These are phyloP conservation scores for Lagria hirta DNA, from an alignment of 2,888 invertebrate genomes.

Conservation along the genomic window DNA sequence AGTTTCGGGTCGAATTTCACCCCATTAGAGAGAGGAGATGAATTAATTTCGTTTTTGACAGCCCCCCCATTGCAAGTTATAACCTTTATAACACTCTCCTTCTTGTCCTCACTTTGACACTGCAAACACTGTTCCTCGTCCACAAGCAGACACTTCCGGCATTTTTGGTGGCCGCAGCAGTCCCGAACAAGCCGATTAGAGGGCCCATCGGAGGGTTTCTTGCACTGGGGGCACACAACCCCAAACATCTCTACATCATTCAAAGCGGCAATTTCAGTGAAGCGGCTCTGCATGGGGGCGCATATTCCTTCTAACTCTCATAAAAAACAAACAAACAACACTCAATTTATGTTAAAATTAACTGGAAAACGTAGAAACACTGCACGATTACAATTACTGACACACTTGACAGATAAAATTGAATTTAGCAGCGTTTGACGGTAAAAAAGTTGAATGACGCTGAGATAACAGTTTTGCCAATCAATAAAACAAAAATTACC, in stretches of 20 bases:
- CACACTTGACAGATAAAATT: too few relatives aligned
- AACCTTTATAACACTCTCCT: constrained; percentile 34
- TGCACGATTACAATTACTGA: too few relatives aligned
- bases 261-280: too few relatives aligned
- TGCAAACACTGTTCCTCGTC: constrained; percentile 67
- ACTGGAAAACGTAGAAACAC: too few relatives aligned
- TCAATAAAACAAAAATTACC: too few relatives aligned
- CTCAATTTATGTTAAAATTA: too few relatives aligned
- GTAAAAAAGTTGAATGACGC: too few relatives aligned
- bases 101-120: constrained; percentile 54
- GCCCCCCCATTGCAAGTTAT: constrained; percentile 40
- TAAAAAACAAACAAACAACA: too few relatives aligned
- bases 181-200: constrained; percentile 69
- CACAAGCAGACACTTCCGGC: constrained; percentile 68
- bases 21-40: constrained; percentile 1
- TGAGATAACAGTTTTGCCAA: too few relatives aligned
- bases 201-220: constrained; percentile 58
- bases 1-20: constrained; percentile 4
- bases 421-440: too few relatives aligned
- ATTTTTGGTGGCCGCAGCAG: constrained; percentile 75
- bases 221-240: constrained; percentile 57
- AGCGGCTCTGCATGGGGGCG: too few relatives aligned
- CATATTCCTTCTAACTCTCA: too few relatives aligned
- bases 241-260: constrained; percentile 21
- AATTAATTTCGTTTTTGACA: constrained; percentile 7